Evolutionary conservation across 64 coral and sea anemone species (phyloP), one percentile per base, ranked within the genome.

Genomic region (Anthopleura sola): DNA sequence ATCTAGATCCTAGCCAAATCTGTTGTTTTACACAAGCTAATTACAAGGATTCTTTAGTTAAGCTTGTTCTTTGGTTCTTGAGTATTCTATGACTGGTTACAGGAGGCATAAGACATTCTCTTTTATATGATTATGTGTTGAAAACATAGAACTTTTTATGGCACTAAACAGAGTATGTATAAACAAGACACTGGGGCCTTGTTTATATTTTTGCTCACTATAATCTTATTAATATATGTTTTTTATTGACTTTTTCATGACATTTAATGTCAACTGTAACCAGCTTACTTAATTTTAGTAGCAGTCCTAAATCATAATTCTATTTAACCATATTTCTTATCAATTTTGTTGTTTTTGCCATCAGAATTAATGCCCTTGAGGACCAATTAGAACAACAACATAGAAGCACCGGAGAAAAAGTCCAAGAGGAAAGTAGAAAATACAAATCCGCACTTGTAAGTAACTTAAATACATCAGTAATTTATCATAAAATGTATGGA

Each of bases 331-430:
- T 26, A 26, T 62, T 10, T 62, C 28, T 31, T 14, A 40, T 46
- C 0, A 80, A 48, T 31, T 80, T 4, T 7, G 24, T 16, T 68
- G 6, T 20, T 56, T 28, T 86, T 37, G 19, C 64, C 89, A 92
- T 17, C 66, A 99, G 97, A 85, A 99, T 99, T 80, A 99, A 99
- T 84, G 97, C 93, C 18, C 80, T 99, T 84, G 97, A 99, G 82
- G 97, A 99, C 76, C 93, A 95, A 34, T 51, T 99, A 19, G 90
- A 95, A 11, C 90, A 75, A n/a, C 97, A 99, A 49, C 94, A 95
- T 68, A 56, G 87, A 12, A 80, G 85, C 37, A 95, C 97, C 49
- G 92, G 90, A 75, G 88, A 91, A 68, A 88, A 89, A 80, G 97
- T 99, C 12, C 84, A 83, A 49, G 90, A 94, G 36, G 97, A 99